Percentiles rank a stretch among this genome's conserved stretches.
These are phyloP conservation scores for Coenobita brevimanus DNA, from an alignment of 1,140 invertebrate genomes.

Conservation along the genomic window DNA sequence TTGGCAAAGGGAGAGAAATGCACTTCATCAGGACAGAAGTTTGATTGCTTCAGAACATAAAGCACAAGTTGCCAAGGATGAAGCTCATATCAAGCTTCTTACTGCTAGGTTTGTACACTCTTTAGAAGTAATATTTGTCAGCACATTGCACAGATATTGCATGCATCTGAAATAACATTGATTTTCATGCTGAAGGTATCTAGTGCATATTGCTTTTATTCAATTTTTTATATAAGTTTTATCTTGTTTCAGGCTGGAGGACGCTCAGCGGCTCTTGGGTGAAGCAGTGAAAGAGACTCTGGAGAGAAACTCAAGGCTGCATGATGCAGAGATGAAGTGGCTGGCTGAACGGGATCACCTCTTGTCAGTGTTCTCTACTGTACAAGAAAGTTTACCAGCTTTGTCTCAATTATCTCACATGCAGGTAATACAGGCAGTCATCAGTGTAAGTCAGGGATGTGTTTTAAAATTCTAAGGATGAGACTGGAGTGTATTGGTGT, in stretches of 20 bases:
- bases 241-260: constrained; percentile 4
- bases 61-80: constrained; percentile 34
- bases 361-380: constrained; percentile 34
- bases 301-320: constrained; percentile 16
- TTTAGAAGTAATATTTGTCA: neutral
- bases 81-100: constrained; percentile 42
- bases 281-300: constrained; percentile 21
- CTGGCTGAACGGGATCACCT: constrained; percentile 51
- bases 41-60: constrained; percentile 27
- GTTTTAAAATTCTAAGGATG: too few relatives aligned
- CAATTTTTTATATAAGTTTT: neutral
- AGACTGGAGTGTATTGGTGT: too few relatives aligned
- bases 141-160: neutral
- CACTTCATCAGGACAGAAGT: constrained; percentile 37
- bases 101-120: constrained; percentile 17
- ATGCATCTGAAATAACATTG: neutral
- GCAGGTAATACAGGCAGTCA: too few relatives aligned
- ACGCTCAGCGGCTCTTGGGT: constrained; percentile 9
- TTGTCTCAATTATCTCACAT: constrained; percentile 25
- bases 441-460: too few relatives aligned
- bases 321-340: constrained; percentile 30
- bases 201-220: neutral
- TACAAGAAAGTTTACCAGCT: constrained; percentile 47
- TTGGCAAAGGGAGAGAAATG: constrained; percentile 40
- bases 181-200: neutral